Conservation (phyloP, 2,797 vertebrate genomes). For the Enteromius afrohamiltoni region DNA sequence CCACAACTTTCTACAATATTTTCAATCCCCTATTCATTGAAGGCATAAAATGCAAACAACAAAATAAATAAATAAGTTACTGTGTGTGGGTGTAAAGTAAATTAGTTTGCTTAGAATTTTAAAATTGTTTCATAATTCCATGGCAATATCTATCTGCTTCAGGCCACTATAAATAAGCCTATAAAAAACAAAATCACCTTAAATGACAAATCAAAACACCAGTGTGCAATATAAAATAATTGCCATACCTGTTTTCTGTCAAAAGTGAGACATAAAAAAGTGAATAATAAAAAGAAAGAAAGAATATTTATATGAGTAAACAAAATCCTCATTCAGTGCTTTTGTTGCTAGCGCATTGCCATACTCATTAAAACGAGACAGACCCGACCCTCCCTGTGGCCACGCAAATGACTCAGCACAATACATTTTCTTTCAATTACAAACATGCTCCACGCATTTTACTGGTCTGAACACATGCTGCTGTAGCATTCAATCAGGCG, state of each 20-base stretch:
- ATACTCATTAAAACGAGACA: conserved; percentile 46
- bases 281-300: conserved; percentile 28
- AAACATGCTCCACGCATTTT: conserved; percentile 25
- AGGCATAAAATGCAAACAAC: conserved; percentile 7
- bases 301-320: conserved; percentile 23
- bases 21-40: conserved; percentile 6
- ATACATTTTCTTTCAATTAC: conserved; percentile 40
- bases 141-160: conserved; percentile 22
- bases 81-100: background rate
- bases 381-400: conserved; percentile 20
- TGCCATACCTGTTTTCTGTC: conserved; percentile 31
- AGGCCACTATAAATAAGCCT: conserved; percentile 23
- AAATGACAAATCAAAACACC: conserved; percentile 25
- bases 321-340: conserved; percentile 34
- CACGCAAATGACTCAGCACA: conserved; percentile 33
- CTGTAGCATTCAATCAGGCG: background rate
- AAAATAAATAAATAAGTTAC: conserved; percentile 5
- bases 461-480: conserved; percentile 36
- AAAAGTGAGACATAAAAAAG: conserved; percentile 30
- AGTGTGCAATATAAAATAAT: conserved; percentile 30
- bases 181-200: conserved; percentile 17
- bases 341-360: background rate
- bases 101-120: conserved; percentile 21
- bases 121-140: background rate
- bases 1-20: background rate